Conservation (phyloP, 2,113 vertebrate species). For the Athene cunicularia region DNA sequence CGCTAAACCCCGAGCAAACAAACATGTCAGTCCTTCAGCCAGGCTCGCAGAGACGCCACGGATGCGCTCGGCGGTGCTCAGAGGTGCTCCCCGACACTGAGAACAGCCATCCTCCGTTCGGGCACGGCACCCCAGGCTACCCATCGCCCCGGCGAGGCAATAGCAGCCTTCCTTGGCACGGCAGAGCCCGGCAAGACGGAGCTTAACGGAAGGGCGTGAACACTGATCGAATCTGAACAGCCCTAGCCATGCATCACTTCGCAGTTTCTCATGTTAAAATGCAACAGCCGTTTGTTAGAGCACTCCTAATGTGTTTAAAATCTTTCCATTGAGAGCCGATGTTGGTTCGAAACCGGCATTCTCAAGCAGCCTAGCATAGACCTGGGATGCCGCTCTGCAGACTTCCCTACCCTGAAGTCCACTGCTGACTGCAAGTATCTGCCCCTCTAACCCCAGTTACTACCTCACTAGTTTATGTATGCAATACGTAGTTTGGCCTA, state of each 20-base stretch:
- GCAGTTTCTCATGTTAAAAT: constrained; percentile 4
- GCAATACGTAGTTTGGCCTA: background rate
- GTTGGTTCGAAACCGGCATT: background rate
- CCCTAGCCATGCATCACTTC: background rate
- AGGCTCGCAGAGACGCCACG: background rate
- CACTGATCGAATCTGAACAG: background rate
- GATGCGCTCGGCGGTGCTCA: background rate
- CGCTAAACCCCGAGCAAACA: background rate
- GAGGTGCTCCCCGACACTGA: background rate
- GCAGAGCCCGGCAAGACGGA: background rate
- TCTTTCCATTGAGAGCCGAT: background rate
- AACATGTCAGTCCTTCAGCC: background rate
- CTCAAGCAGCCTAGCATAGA: background rate
- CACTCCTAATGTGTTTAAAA: background rate
- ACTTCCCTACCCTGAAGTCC: background rate
- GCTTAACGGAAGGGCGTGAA: background rate
- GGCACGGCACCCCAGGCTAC: background rate
- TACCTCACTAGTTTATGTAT: background rate
- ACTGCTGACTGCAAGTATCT: background rate
- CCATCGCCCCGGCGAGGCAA: background rate
- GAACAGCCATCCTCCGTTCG: background rate
- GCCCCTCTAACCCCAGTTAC: background rate
- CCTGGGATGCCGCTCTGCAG: background rate
- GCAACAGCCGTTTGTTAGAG: background rate
- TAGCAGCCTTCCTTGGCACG: background rate